Conservation (phyloP, 1,140 invertebrate genomes). For the Yoshiicerus persimilis region DNA sequence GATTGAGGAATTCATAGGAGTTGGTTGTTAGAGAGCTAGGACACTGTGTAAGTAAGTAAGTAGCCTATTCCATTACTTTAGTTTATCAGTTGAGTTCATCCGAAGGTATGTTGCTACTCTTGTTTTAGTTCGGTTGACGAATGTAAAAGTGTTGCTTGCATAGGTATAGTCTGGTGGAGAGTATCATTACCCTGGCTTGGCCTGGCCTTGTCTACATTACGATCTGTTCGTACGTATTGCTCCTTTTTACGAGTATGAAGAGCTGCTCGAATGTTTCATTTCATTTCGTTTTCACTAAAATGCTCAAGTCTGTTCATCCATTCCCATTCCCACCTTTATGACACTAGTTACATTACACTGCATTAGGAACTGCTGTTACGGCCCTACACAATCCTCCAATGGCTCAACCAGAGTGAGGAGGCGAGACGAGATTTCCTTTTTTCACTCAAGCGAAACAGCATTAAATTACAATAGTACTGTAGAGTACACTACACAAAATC, state of each 20-base stretch:
- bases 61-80: background rate
- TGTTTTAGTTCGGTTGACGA: background rate
- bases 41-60: background rate
- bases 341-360: slow-evolving; percentile 16
- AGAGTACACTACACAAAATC: background rate
- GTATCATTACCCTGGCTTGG: background rate
- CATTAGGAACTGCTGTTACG: background rate
- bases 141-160: no score
- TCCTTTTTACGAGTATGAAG: background rate
- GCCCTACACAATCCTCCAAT: background rate
- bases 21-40: no score
- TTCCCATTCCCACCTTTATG: slow-evolving; percentile 16
- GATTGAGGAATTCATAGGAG: background rate
- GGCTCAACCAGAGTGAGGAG: background rate
- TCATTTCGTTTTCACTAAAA: slow-evolving; percentile 22
- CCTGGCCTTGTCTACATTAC: background rate
- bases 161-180: no score
- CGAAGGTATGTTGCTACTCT: background rate
- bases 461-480: background rate
- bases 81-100: background rate
- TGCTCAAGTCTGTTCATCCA: background rate
- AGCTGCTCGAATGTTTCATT: slow-evolving; percentile 10
- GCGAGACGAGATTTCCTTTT: slow-evolving; percentile 3
- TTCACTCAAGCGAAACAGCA: slow-evolving; percentile 8
- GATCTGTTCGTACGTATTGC: background rate